Evolutionary conservation across 2,797 vertebrate species (phyloP), one percentile per base, ranked within the genome.

Genomic region (Eleutherodactylus coqui): DNA sequence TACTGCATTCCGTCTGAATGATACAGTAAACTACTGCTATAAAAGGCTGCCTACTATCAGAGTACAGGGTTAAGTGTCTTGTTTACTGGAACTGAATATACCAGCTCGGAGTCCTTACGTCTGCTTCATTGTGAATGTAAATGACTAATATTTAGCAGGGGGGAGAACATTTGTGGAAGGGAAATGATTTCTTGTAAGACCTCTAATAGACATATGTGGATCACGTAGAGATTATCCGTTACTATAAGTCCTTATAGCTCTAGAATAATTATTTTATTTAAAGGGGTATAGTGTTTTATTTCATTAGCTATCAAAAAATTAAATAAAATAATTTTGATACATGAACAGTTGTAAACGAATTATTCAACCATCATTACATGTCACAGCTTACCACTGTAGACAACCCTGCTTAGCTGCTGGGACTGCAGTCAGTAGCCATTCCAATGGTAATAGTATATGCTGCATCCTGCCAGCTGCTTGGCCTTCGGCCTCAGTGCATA

Each of bases 21-120:
- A 70, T 82, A 81, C 62, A 16, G 21, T 70, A 70, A 53, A 70
- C 79, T 21, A 49, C 32, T n/a, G 62, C 34, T 70, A 64, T 82
- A 36, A 81, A 81, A 67, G 62, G 29, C 29, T 79, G 55, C 38
- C 45, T 81, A 51, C 27, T 75, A 81, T 51, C 47, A 32, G 55
- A 79, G 55, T 45, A 45, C 69, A 47, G 43, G 67, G 79, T 24
- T 64, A 47, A 67, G 45, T 67, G 60, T 5, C 58, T 47, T 45
- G 45, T 51, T 82, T 82, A 51, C 45, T 82, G 79, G 47, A 51
- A 76, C 8, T 6, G 5, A 19, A 76, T 47, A 47, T 17, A 16
- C 70, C 29, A 29, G 24, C 24, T 21, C 0, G 29, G 13, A 27
- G 3, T 51, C 36, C 9, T 51, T 53, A 76, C 3, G 4, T 76